Evolutionary conservation across 2,888 invertebrate genomes (phyloP), one percentile per base, ranked within the genome.

Genomic region (Drosophila diplacantha): DNA sequence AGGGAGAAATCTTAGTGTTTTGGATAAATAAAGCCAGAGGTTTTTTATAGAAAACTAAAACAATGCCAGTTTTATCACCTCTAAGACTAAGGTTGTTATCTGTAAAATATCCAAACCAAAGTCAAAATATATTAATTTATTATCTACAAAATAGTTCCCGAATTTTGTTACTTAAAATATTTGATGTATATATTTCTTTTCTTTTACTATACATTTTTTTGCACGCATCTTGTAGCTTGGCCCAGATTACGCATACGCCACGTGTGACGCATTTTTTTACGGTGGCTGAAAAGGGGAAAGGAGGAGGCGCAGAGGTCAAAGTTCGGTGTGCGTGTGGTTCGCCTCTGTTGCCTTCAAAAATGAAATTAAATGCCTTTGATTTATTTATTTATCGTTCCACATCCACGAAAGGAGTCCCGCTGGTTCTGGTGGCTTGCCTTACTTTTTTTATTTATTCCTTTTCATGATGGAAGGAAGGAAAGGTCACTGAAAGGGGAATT

Each of bases 301-400:
- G 3, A 3, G 26, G 32, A 4, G 16, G 16, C 14, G 44, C n/a
- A 7, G 39, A 31, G 37, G 32, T 39, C 59, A 62, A 24, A 52
- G 63, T 29, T 53, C 62, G 34, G 50, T 44, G n/a, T 56, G 66
- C 37, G 46, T 44, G 31, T 35, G 32, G 24, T 34, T 22, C 46
- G 39, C 39, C 47, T 35, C 46, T 32, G 59, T 66, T 56, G 68
- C 60, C 72, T 59, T 54, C 43, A 59, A 51, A 78, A 81, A 81
- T 71, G 54, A 73, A 78, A 78, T 78, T 73, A 78, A 78, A 78
- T 78, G 81, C 60, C 79, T 73, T 83, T 83, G 78, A 78, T 81
- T 78, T 83, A 83, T 78, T 81, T 80, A 61, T 43, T 62, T 60
- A 60, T 58, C 58, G 58, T 29, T 57, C 16, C 22, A 24, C 43